phyloP scores from a whole-genome alignment of 2,113 vertebrate species.

The Pseudorectes ferrugineus region DNA sequence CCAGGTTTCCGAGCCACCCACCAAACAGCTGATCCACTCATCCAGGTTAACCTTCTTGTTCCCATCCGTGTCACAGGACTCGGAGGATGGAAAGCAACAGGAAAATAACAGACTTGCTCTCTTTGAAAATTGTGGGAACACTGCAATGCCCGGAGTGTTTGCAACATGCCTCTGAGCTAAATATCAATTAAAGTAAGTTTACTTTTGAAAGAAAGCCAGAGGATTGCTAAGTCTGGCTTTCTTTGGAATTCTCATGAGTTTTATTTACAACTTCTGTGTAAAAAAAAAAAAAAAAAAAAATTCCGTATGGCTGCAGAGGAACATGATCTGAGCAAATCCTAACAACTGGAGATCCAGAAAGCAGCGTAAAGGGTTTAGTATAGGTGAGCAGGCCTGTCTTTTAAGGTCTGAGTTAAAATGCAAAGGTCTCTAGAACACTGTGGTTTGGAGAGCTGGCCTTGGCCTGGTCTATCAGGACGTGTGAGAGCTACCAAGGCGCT shows the following conservation, averaged over 20 bases:
- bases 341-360: neutral
- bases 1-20: conserved; percentile 71
- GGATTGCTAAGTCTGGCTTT: neutral
- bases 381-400: neutral
- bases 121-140: neutral
- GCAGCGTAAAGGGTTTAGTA: neutral
- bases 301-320: neutral
- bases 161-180: neutral
- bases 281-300: neutral
- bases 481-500: neutral
- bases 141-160: neutral
- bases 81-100: neutral
- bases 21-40: conserved; percentile 73
- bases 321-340: neutral
- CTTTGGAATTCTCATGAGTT: neutral
- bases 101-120: neutral
- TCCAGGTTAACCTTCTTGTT: conserved; percentile 75
- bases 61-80: conserved; percentile 73
- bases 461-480: neutral
- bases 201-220: neutral
- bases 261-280: neutral
- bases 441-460: neutral
- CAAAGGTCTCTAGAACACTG: neutral
- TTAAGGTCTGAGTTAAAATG: neutral
- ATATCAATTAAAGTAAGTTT: neutral